phyloP scores from a whole-genome alignment of 1,140 invertebrate genomes.

The Drosophila takahashii region DNA sequence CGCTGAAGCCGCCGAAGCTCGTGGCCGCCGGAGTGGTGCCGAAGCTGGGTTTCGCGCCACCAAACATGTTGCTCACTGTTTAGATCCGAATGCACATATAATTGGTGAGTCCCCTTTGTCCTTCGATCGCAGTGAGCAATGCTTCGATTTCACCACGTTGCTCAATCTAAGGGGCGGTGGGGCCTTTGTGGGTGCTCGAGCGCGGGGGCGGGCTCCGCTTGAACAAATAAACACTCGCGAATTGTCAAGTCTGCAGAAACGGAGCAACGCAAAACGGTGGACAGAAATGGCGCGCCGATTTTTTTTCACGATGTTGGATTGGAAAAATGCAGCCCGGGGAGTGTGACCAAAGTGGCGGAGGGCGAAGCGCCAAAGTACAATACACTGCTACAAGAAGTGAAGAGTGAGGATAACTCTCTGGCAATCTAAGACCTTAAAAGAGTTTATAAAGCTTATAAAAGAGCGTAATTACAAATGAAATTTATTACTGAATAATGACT shows the following conservation, averaged over 20 bases:
- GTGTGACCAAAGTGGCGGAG: slow-evolving; percentile 33
- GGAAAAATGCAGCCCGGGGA: not conserved
- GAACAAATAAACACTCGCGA: slow-evolving; percentile 20
- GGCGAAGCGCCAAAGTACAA: no score
- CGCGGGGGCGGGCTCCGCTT: not conserved
- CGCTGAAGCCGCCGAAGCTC: slow-evolving; percentile 73
- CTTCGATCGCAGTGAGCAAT: slow-evolving; percentile 20
- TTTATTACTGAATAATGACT: no score
- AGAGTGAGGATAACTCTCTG: no score
- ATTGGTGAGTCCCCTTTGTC: slow-evolving; percentile 16
- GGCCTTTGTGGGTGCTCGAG: not conserved
- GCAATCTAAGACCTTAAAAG: no score
- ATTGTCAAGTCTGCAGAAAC: slow-evolving; percentile 22
- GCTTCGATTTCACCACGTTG: slow-evolving; percentile 35
- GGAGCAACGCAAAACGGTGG: slow-evolving; percentile 16
- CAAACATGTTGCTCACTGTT: slow-evolving; percentile 73
- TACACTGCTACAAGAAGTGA: not conserved
- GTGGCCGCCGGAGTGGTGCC: slow-evolving; percentile 63
- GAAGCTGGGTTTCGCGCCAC: slow-evolving; percentile 80
- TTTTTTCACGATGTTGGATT: slow-evolving; percentile 44
- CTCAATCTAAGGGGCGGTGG: not conserved
- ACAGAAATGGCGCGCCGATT: slow-evolving; percentile 48
- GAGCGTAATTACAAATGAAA: no score
- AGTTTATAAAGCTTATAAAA: no score
- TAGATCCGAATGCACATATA: slow-evolving; percentile 10